Conservation (phyloP, 2,797 vertebrate species). For the Netta rufina region DNA sequence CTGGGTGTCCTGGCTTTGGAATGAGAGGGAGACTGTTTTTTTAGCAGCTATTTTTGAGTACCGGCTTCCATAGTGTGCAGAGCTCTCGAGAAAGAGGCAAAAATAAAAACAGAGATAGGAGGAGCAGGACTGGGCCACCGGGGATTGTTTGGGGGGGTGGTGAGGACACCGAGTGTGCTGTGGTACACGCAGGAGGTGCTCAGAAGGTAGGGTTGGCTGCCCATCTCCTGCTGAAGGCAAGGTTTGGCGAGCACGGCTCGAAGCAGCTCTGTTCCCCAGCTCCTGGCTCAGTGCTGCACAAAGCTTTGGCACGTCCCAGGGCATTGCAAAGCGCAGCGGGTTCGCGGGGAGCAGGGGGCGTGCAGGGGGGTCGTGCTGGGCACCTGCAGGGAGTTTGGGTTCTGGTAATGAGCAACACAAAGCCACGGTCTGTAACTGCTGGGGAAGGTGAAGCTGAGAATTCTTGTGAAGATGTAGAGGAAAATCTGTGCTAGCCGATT, state of each 20-base stretch:
- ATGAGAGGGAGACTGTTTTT: not conserved
- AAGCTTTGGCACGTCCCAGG: not conserved
- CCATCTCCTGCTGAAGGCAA: not conserved
- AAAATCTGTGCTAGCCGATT: conserved; percentile 8
- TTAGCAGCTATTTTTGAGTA: rapidly evolving
- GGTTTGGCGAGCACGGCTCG: not conserved
- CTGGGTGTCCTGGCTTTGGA: not conserved
- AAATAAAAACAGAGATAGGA: not conserved
- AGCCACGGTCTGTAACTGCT: not conserved
- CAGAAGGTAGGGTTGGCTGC: too few relatives aligned
- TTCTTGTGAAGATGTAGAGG: not conserved
- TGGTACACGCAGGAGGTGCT: rapidly evolving
- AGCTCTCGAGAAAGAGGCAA: not conserved
- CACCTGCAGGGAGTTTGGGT: rapidly evolving
- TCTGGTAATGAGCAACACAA: not conserved
- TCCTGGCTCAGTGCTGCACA: rapidly evolving
- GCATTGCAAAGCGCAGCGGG: not conserved
- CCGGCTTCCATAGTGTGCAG: not conserved
- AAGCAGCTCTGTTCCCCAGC: rapidly evolving
- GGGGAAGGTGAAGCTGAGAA: not conserved
- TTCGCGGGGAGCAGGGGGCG: rapidly evolving
- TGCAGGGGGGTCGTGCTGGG: rapidly evolving
- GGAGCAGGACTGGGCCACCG: not conserved
- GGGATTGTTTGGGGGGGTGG: not conserved
- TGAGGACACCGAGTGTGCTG: not conserved